Evolutionary conservation across 2,888 invertebrate genomes (phyloP).

Genomic region (Tenthredo notha): DNA sequence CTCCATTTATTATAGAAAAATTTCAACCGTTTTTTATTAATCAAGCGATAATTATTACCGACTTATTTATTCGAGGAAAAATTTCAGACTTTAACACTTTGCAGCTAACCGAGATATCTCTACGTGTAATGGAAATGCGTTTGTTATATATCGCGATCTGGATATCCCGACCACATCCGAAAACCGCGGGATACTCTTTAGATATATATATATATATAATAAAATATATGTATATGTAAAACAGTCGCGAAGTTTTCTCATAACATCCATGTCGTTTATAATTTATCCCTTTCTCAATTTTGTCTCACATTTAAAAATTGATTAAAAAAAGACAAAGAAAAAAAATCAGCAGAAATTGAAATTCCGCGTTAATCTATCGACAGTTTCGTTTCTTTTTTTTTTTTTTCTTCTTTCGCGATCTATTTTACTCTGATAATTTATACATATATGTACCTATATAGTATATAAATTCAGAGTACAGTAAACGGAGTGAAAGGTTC

Average conservation of each 20-base stretch:
- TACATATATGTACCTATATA: neutral
- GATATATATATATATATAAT: neutral
- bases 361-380: neutral
- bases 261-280: neutral
- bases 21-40: too few species aligned
- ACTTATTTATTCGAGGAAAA: neutral
- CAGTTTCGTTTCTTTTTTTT: neutral
- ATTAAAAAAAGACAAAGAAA: neutral
- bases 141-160: slow-evolving; percentile 7
- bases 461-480: neutral
- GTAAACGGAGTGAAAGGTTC: slow-evolving; percentile 37
- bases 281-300: neutral
- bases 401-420: neutral
- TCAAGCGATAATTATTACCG: too few species aligned
- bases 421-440: neutral
- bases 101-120: neutral
- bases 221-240: neutral
- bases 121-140: neutral
- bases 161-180: slow-evolving; percentile 33
- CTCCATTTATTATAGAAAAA: too few species aligned
- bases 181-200: neutral
- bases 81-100: neutral
- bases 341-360: neutral
- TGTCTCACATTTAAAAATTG: neutral
- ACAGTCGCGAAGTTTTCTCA: neutral